Base-by-base conservation (phyloP, 2,113 vertebrate genomes). In the Chaenogobius annularis region DNA sequence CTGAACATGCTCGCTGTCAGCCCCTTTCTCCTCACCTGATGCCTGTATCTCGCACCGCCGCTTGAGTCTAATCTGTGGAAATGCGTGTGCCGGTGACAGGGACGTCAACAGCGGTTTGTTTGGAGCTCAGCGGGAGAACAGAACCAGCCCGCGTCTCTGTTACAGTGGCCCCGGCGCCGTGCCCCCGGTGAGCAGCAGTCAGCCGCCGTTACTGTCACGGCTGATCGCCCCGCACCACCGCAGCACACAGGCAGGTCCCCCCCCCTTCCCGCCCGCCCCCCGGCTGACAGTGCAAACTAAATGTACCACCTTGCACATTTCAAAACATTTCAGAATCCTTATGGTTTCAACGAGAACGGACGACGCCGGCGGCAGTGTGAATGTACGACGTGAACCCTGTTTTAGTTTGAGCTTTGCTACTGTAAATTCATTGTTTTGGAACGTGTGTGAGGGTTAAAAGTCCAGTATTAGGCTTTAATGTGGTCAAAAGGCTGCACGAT, bases 61-160 rank as follows among this genome's bases (percentile, higher is more conserved):
- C 87, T 91, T 90, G 88, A 87, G 83, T 89, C 82, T 91, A 94
- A 92, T 91, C 90, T 88, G 82, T 79, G 87, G 87, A 92, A 92
- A 92, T 91, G 86, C 91, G 87, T n/a, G 26, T 78, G 88, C 68
- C 83, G 91, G 87, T 91, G 92, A 93, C 93, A 89, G 90, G 86
- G 86, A 91, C 89, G 91, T 94, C 92, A 93, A 92, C 92, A 92
- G 37, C 37, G 8, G 37, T 7, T 40, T 40, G 37, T 40, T 40
- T 40, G 37, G 37, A 40, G 91, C 88, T 83, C 77, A 40, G 84
- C 70, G 12, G 86, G 85, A 90, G 91, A 93, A 92, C 91, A 93
- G 89, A 90, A 91, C 81, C 88, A 89, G 87, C 88, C 91, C 91
- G 86, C 90, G 85, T 91, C 85, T 85, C 85, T 80, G 88, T 88